These are phyloP conservation scores for Drosophila arawakana DNA, from an alignment of 1,140 invertebrate genomes.

Conservation along the genomic window DNA sequence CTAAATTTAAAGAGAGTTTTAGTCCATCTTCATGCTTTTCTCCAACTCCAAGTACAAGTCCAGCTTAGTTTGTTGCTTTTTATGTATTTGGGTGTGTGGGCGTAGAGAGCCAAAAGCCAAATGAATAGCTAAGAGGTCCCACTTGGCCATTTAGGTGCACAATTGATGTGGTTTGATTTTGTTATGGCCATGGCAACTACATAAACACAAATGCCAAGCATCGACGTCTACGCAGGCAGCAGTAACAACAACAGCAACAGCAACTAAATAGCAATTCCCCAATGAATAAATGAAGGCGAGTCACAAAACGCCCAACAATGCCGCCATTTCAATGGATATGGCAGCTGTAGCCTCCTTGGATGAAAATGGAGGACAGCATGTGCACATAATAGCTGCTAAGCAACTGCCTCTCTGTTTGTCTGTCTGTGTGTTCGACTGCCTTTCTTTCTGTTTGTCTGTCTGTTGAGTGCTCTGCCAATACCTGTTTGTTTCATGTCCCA, in stretches of 20 bases:
- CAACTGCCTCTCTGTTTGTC: constrained; percentile 47
- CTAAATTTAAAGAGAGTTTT: constrained; percentile 58
- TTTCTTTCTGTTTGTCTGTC: constrained; percentile 10
- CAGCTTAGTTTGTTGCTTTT: not conserved
- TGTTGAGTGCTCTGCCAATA: constrained; percentile 58
- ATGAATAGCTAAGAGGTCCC: constrained; percentile 81
- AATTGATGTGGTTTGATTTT: constrained; percentile 83
- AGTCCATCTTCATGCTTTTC: too few relatives aligned
- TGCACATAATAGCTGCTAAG: constrained; percentile 82
- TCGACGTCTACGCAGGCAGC: constrained; percentile 19
- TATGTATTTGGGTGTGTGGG: constrained; percentile 10
- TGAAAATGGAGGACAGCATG: constrained; percentile 46
- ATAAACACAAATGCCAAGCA: constrained; percentile 70
- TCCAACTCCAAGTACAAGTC: too few relatives aligned
- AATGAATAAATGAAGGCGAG: constrained; percentile 73
- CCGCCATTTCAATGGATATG: constrained; percentile 42
- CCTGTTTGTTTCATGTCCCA: constrained; percentile 62
- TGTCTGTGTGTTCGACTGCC: constrained; percentile 9
- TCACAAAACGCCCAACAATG: constrained; percentile 26
- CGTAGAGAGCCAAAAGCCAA: constrained; percentile 46
- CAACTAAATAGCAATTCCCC: constrained; percentile 66
- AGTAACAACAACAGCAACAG: constrained; percentile 13
- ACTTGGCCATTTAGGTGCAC: constrained; percentile 79
- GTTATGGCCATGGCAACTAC: constrained; percentile 73
- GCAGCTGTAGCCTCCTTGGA: constrained; percentile 5